A percentile compares a stretch with the other conserved stretches of the same genome.
phyloP scores from a whole-genome alignment of 2,888 invertebrate genomes.

The Lithophane socia region DNA sequence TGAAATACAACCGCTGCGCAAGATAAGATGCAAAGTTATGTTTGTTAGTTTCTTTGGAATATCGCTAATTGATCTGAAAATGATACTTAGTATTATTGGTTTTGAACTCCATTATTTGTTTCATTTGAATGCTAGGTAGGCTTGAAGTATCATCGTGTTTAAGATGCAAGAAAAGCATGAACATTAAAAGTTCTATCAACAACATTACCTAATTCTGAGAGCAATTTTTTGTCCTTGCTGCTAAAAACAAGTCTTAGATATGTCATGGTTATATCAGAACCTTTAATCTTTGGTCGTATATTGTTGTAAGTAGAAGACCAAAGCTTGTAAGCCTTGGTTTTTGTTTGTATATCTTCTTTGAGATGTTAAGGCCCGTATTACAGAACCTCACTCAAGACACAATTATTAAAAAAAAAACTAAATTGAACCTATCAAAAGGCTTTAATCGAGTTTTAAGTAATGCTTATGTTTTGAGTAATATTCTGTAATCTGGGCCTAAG shows the following conservation, averaged over 20 bases:
- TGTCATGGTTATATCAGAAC: neutral
- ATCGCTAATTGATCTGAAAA: slow-evolving; percentile 37
- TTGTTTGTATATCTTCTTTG: neutral
- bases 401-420: too few relatives aligned
- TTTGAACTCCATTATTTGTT: neutral
- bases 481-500: too few relatives aligned
- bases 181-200: neutral
- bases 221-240: too few relatives aligned
- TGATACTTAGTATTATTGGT: neutral
- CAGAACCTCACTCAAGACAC: too few relatives aligned
- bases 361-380: too few relatives aligned
- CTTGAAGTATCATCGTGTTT: neutral
- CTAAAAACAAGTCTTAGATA: too few relatives aligned
- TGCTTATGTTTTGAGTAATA: too few relatives aligned
- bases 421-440: too few relatives aligned
- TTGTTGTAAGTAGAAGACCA: neutral
- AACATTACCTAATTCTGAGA: neutral
- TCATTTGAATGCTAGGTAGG: neutral
- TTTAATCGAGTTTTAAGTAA: too few relatives aligned
- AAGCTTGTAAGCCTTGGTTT: too few relatives aligned
- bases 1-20: slow-evolving; percentile 40
- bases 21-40: slow-evolving; percentile 41
- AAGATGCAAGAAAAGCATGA: neutral
- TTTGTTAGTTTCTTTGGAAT: slow-evolving; percentile 1
- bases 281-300: too few relatives aligned